phyloP scores from a whole-genome alignment of 2,888 invertebrate genomes.

The Lutraria lutraria region DNA sequence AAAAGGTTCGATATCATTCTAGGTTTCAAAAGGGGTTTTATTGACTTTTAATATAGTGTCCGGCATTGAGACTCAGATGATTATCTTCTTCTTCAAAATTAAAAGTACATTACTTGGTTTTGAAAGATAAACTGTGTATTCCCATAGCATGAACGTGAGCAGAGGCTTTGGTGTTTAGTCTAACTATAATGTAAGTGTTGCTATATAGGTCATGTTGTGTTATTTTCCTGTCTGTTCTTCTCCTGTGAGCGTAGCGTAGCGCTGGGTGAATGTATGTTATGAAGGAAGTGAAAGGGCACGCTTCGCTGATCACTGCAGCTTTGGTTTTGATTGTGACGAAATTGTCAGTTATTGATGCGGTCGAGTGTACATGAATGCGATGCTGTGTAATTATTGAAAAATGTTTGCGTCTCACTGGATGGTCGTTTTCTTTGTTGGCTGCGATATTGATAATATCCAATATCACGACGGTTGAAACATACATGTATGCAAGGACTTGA shows the following conservation, averaged over 20 bases:
- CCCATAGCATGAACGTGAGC: background rate
- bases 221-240: background rate
- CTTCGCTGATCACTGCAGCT: constrained; percentile 5
- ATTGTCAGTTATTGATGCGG: constrained; percentile 32
- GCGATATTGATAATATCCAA: constrained; percentile 25
- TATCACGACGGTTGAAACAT: constrained; percentile 36
- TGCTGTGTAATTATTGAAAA: constrained; percentile 44
- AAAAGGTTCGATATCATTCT: constrained; percentile 1
- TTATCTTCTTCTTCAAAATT: background rate
- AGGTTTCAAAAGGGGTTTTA: background rate
- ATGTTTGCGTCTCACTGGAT: constrained; percentile 19
- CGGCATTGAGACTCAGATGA: background rate
- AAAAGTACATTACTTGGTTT: background rate
- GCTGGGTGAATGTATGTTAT: constrained; percentile 24
- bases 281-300: constrained; percentile 10
- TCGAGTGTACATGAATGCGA: constrained; percentile 32
- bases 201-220: constrained; percentile 37
- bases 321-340: constrained; percentile 15
- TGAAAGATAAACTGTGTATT: background rate
- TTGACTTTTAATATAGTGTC: background rate
- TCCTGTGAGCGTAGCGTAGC: background rate
- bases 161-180: background rate
- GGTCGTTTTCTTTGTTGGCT: constrained; percentile 37
- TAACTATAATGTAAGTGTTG: background rate
- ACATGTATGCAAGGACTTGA: constrained; percentile 42